Conservation (phyloP, 2,797 vertebrate species). For the Hypotaenidia okinawae region DNA sequence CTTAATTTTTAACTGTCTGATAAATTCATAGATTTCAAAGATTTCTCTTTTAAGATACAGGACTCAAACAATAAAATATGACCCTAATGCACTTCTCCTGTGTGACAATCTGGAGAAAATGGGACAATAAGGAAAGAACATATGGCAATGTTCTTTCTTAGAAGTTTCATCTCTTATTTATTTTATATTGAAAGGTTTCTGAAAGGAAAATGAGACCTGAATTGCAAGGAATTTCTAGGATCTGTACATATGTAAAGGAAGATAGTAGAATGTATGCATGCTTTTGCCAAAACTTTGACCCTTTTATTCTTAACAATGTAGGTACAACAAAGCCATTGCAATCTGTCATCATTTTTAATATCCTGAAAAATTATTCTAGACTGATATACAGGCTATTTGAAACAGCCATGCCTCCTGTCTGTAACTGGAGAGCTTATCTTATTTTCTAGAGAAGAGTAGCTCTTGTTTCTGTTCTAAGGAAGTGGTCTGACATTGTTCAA, state of each 20-base stretch:
- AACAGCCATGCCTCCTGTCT: not conserved
- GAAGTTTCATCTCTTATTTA: not conserved
- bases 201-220: not conserved
- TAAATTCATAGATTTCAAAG: not conserved
- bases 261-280: not conserved
- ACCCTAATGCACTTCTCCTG: not conserved
- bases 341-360: not conserved
- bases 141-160: not conserved
- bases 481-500: not conserved
- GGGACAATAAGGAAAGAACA: not conserved
- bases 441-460: not conserved
- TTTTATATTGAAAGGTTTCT: not conserved
- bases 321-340: not conserved
- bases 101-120: not conserved
- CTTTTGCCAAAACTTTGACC: not conserved
- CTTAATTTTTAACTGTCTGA: not conserved
- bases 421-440: not conserved
- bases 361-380: not conserved
- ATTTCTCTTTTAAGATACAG: not conserved
- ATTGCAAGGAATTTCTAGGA: not conserved
- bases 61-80: not conserved
- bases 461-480: rapidly evolving
- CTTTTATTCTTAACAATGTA: not conserved
- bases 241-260: not conserved
- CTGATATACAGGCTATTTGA: not conserved